Conservation (phyloP, 2,797 vertebrate genomes). For the Phrynocephalus guinanensis region DNA sequence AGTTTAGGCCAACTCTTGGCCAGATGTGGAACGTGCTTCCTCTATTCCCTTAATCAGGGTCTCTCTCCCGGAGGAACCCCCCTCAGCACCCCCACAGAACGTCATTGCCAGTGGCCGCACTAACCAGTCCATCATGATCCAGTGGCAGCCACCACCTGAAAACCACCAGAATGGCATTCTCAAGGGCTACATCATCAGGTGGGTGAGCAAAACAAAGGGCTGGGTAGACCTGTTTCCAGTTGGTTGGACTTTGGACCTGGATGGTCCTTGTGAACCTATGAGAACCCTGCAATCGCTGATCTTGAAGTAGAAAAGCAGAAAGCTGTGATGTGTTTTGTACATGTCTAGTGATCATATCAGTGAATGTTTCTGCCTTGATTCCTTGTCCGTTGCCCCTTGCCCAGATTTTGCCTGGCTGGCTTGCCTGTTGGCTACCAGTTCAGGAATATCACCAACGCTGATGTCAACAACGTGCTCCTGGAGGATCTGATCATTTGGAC, state of each 20-base stretch:
- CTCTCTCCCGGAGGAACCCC: constrained; percentile 93
- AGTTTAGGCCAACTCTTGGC: not conserved
- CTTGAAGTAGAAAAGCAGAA: not conserved
- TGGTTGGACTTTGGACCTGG: not conserved
- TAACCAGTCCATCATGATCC: constrained; percentile 99
- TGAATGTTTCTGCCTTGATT: not conserved
- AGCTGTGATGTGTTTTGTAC: not conserved
- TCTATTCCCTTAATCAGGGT: constrained; percentile 75
- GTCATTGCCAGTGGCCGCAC: constrained; percentile 95
- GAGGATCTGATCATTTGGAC: constrained; percentile 99
- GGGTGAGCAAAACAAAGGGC: not conserved
- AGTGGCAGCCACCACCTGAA: constrained; percentile 95
- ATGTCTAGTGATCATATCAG: accelerated
- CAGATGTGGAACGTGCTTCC: not conserved
- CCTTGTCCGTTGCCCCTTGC: not conserved
- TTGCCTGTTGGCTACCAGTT: constrained; percentile 94
- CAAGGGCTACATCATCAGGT: constrained; percentile 93
- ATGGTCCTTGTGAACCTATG: not conserved
- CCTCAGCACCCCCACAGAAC: constrained; percentile 92
- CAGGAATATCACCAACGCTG: constrained; percentile 93
- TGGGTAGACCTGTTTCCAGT: not conserved
- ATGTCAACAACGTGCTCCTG: constrained; percentile 92
- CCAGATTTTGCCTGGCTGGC: constrained; percentile 93
- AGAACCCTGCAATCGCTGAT: not conserved
- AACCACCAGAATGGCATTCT: constrained; percentile 95